Conservation (phyloP, 2,888 invertebrate species). For the Nephrotoma appendiculata region DNA sequence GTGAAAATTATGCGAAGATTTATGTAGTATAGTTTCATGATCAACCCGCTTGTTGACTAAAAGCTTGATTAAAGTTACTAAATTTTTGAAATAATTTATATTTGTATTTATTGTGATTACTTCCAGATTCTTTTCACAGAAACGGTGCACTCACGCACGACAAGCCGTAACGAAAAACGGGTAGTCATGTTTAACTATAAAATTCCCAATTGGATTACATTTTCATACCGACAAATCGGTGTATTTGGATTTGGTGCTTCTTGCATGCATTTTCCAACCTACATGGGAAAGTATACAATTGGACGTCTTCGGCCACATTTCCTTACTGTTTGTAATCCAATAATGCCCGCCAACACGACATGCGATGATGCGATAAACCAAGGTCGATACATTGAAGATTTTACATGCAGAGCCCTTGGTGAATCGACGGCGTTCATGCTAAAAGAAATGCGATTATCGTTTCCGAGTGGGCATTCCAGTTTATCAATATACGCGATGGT, state of each 20-base stretch:
- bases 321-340: constrained; percentile 71
- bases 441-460: constrained; percentile 70
- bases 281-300: constrained; percentile 85
- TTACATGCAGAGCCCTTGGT: constrained; percentile 41
- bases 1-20: too few species aligned
- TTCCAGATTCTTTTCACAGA: constrained; percentile 57
- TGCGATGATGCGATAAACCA: constrained; percentile 42
- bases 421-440: constrained; percentile 38
- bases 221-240: constrained; percentile 61
- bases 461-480: constrained; percentile 85
- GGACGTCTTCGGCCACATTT: constrained; percentile 93
- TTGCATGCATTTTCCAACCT: constrained; percentile 73
- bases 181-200: constrained; percentile 37
- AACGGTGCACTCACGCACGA: constrained; percentile 31
- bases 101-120: neutral
- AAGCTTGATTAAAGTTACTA: too few species aligned
- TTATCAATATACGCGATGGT: constrained; percentile 79
- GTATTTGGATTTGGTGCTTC: constrained; percentile 80
- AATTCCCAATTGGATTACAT: constrained; percentile 58
- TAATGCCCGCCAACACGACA: constrained; percentile 35
- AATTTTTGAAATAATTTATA: too few species aligned
- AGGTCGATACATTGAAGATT: constrained; percentile 55
- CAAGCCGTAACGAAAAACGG: constrained; percentile 34
- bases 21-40: too few species aligned
- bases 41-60: too few species aligned